Evolutionary conservation across 2,888 invertebrate genomes (phyloP), one percentile per base, ranked within the genome.

Genomic region (Orthosia gothica): DNA sequence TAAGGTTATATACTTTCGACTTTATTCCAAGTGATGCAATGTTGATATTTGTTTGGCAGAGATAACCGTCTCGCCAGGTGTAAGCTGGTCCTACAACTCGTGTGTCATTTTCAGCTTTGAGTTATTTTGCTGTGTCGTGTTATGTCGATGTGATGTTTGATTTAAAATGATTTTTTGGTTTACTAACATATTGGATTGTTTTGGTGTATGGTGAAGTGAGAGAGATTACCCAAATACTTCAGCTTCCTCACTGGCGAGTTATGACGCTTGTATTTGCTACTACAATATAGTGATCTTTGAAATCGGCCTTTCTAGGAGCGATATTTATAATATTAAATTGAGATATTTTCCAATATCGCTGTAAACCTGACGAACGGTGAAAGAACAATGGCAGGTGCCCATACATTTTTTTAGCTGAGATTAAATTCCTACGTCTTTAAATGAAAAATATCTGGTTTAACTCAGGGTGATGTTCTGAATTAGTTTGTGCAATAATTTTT

Each of bases 101-200:
- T 52, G 54, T 54, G 23, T 9, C 16, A 65, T 40, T 45, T 49
- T 67, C 45, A 54, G 45, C 40, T 75, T 68, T 47, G 50, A 76
- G 26, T 67, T 49, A 4, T 50, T 55, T 58, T 52, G 50, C 40
- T 12, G 55, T 81, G 52, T 68, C 55, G 72, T 77, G 61, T 73
- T 68, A 52, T 77, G 68, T 72, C 62, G 54, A 55, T 76, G 79
- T 75, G 59, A 49, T 79, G 73, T 73, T 49, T 13, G 57, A 26
- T 76, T 47, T 59, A 20, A 49, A 23, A 40, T 50, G 3, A 20
- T 66, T 57, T 50, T 55, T 52, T 57, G 13, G 13, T 78, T 13
- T 54, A 32, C 18, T 76, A 76, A 77, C 62, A 49, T 20, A 66
- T n/a, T 47, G 26, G 7, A 15, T 20, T 32, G 40, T 61, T n/a